Base-by-base conservation (phyloP, 2,113 vertebrate genomes). In the Colius striatus region DNA sequence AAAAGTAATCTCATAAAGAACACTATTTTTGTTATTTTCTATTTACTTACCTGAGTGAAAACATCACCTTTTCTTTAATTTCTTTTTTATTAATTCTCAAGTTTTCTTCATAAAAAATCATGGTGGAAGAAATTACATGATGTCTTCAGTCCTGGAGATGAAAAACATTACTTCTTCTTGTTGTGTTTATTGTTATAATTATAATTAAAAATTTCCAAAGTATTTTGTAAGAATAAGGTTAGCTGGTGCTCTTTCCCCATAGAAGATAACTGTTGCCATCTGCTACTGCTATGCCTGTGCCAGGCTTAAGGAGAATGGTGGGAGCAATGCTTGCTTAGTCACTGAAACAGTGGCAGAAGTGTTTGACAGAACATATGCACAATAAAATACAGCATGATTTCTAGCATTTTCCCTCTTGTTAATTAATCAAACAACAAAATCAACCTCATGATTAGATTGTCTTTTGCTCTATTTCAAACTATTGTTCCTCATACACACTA, bases 131-230 rank as follows among this genome's bases (percentile, higher is more conserved):
- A 54, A 70, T 76, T 14, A 50, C 27, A 45, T 72, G 4, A 0
- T 57, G 3, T 78, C 13, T 77, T 76, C 62, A 80, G 30, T 61
- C 32, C 9, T n/a, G 26, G 30, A 68, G 13, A 79, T 61, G 7
- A 36, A 5, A 61, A 51, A 4, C 12, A 3, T 25, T 21, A 4
- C 0, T 6, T 34, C 1, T 41, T 53, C 65, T n/a, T 70, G 9
- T 41, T 41, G 38, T 41, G 38, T 41, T 41, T 41, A 12, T 41
- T 10, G 12, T 41, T 41, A 41, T 41, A 10, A 41, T 41, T 30
- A 15, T 29, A 41, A 16, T 43, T 61, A 30, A 62, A 66, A 34
- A 5, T 41, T 89, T 84, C 8, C 13, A 34, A 84, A 27, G 26
- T 3, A 2, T 25, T 75, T 67, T 63, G 2, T 38, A 57, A 67